Conservation (phyloP, 1,140 invertebrate genomes). For the Drosophila cardini region DNA sequence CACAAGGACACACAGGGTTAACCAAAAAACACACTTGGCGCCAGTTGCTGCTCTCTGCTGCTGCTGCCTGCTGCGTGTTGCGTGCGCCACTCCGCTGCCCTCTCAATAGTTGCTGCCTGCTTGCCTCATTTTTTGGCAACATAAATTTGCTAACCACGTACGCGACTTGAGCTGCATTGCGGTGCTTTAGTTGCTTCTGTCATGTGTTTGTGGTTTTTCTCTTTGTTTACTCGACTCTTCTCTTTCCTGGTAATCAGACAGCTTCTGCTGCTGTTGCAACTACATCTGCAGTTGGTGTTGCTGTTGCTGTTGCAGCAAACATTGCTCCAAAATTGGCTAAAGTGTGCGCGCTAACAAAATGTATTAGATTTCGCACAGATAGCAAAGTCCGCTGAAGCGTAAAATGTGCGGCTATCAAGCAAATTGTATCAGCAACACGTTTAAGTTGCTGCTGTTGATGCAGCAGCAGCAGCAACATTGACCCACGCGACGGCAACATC, state of each 20-base stretch:
- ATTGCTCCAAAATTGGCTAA: conserved; percentile 56
- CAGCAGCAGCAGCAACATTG: conserved; percentile 49
- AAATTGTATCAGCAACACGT: conserved; percentile 83
- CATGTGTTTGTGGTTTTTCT: conserved; percentile 53
- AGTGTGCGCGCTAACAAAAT: conserved; percentile 70
- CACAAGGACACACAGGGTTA: conserved; percentile 60
- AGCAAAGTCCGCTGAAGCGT: conserved; percentile 69
- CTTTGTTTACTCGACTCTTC: conserved; percentile 46
- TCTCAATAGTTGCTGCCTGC: conserved; percentile 23
- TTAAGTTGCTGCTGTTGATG: conserved; percentile 50
- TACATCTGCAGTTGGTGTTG: conserved; percentile 18
- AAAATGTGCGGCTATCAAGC: conserved; percentile 81
- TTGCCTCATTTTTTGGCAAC: conserved; percentile 52
- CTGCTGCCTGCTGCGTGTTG: conserved; percentile 27
- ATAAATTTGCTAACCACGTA: conserved; percentile 81
- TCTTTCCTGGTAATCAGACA: conserved; percentile 31
- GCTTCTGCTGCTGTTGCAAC: conserved; percentile 23
- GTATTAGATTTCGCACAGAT: conserved; percentile 81
- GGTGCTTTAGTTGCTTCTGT: conserved; percentile 71
- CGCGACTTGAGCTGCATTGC: conserved; percentile 72
- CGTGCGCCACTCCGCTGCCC: conserved; percentile 1
- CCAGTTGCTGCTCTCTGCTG: conserved; percentile 47
- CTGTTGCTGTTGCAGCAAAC: conserved; percentile 22
- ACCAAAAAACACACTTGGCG: conserved; percentile 78
- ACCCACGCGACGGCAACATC: conserved; percentile 72